Conservation (phyloP, 2,888 invertebrate species). For the Drosophila barbarae region DNA sequence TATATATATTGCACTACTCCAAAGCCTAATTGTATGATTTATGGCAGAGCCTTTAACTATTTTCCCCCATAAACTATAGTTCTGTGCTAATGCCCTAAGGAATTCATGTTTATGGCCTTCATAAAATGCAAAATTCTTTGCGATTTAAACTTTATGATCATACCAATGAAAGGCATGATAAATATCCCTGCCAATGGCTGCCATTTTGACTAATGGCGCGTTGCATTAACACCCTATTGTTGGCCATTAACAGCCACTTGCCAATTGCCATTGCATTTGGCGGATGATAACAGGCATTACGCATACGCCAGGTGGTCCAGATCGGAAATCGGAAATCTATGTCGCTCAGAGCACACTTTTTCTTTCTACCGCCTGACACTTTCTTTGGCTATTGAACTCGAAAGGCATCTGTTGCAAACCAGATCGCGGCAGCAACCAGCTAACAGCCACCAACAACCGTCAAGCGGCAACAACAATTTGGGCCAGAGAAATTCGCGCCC, state of each 20-base stretch:
- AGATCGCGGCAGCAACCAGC: conserved; percentile 20
- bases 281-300: conserved; percentile 61
- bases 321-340: conserved; percentile 37
- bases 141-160: conserved; percentile 6
- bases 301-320: conserved; percentile 49
- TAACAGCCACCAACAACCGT: conserved; percentile 47
- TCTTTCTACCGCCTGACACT: conserved; percentile 67
- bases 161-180: neutral
- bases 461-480: conserved; percentile 58
- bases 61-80: neutral
- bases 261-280: conserved; percentile 30
- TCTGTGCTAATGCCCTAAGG: neutral
- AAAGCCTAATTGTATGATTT: neutral
- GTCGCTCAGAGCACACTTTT: conserved; percentile 62
- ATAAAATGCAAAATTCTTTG: conserved; percentile 1
- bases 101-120: neutral
- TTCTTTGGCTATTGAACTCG: conserved; percentile 73
- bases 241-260: conserved; percentile 50
- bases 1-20: neutral
- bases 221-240: conserved; percentile 47
- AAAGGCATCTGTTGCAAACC: conserved; percentile 44
- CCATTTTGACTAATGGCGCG: conserved; percentile 36
- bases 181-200: conserved; percentile 6
- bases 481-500: conserved; percentile 73
- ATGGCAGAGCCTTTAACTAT: neutral